phyloP scores from a whole-genome alignment of 2,113 vertebrate species.

The Stomatorhinus ivindoensis region DNA sequence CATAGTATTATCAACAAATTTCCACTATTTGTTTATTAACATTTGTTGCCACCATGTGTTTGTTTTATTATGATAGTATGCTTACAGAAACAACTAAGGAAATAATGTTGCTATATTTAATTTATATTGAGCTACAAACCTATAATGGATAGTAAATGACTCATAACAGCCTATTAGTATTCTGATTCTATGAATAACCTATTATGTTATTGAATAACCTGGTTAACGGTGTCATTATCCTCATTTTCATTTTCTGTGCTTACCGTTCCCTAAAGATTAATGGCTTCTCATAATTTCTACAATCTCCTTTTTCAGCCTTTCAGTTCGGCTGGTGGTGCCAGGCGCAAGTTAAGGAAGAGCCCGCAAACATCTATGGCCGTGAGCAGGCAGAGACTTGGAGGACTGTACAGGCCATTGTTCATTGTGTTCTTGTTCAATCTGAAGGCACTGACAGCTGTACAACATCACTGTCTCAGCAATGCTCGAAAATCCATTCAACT shows the following conservation, averaged over 20 bases:
- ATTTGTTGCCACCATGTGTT: neutral
- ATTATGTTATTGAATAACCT: neutral
- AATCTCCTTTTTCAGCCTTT: slow-evolving; percentile 30
- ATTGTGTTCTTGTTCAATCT: slow-evolving; percentile 28
- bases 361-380: slow-evolving; percentile 1
- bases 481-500: neutral
- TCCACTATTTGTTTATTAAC: neutral
- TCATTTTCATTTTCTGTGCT: neutral
- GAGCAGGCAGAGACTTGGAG: slow-evolving; percentile 26
- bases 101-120: neutral
- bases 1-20: neutral
- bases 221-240: neutral
- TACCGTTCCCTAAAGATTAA: neutral
- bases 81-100: neutral
- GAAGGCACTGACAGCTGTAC: slow-evolving; percentile 18
- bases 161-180: neutral
- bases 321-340: slow-evolving; percentile 50
- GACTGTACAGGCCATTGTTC: slow-evolving; percentile 26
- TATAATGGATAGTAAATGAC: neutral
- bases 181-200: neutral
- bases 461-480: slow-evolving; percentile 13
- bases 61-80: neutral
- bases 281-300: neutral
- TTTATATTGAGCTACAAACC: neutral
- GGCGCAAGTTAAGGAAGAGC: slow-evolving; percentile 38